phyloP scores from a whole-genome alignment of 2,113 vertebrate species.

The Erinaceus europaeus region DNA sequence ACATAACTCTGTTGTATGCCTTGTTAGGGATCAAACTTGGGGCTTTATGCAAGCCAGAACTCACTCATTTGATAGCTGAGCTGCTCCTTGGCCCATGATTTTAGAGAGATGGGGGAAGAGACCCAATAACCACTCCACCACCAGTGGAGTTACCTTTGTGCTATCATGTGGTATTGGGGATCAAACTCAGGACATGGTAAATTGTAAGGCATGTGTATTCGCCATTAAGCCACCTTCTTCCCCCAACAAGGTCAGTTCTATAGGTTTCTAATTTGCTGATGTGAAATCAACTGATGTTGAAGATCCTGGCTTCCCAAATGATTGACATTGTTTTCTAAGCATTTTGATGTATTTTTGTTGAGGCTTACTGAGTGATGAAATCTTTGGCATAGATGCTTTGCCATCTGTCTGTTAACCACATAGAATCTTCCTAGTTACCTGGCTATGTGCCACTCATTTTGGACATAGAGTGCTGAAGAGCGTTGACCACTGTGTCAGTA shows the following conservation, averaged over 20 bases:
- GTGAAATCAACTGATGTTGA: not conserved
- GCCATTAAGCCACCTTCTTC: no score
- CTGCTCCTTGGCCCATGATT: no score
- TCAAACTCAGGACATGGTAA: no score
- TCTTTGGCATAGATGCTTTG: not conserved
- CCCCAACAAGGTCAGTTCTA: conserved; percentile 14
- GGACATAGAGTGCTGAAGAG: not conserved
- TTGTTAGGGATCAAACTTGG: no score
- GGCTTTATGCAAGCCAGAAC: no score
- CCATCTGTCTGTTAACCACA: not conserved
- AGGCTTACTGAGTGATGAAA: conserved; percentile 2
- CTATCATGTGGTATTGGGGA: no score
- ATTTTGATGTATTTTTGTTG: conserved; percentile 12
- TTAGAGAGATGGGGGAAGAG: no score
- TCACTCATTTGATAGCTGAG: no score
- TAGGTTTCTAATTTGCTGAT: not conserved
- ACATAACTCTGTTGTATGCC: no score
- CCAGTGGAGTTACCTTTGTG: no score
- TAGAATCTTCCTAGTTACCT: not conserved
- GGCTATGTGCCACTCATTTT: not conserved
- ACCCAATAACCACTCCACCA: no score
- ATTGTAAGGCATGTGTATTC: no score
- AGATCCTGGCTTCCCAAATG: not conserved
- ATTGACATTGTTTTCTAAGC: not conserved
- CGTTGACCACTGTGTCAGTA: not conserved